phyloP scores from a whole-genome alignment of 2,888 invertebrate species.

The Periphyllus acericola region DNA sequence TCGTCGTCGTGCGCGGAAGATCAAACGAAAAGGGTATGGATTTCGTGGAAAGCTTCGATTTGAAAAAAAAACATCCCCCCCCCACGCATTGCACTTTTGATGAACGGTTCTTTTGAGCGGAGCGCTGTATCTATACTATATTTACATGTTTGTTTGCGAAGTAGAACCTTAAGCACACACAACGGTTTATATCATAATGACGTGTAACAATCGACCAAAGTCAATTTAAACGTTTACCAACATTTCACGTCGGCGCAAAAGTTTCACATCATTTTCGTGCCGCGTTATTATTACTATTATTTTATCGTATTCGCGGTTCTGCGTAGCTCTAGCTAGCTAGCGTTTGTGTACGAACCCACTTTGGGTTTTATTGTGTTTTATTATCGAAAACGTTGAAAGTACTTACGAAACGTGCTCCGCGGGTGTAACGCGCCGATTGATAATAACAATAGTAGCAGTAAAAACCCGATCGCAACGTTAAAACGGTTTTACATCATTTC shows the following conservation, averaged over 20 bases:
- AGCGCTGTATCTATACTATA: neutral
- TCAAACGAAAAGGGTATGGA: neutral
- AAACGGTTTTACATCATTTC: neutral
- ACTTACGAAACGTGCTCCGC: neutral
- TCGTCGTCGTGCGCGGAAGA: neutral
- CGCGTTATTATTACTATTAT: neutral
- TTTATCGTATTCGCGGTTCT: neutral
- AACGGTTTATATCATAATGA: neutral
- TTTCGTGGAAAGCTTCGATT: neutral
- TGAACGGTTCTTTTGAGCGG: neutral
- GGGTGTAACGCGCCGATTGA: neutral
- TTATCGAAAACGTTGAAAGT: conserved; percentile 5
- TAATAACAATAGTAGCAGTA: neutral
- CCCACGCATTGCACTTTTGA: neutral
- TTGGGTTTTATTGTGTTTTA: conserved; percentile 27
- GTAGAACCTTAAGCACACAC: neutral
- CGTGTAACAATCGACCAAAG: neutral
- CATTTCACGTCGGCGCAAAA: neutral
- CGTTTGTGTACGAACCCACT: conserved; percentile 4
- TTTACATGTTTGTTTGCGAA: neutral
- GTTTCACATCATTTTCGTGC: neutral
- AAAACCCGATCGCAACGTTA: neutral
- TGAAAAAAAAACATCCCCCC: neutral
- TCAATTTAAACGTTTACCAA: neutral
- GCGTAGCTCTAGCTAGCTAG: no score